Conservation (phyloP, 2,888 invertebrate genomes). For the Pecten maximus region DNA sequence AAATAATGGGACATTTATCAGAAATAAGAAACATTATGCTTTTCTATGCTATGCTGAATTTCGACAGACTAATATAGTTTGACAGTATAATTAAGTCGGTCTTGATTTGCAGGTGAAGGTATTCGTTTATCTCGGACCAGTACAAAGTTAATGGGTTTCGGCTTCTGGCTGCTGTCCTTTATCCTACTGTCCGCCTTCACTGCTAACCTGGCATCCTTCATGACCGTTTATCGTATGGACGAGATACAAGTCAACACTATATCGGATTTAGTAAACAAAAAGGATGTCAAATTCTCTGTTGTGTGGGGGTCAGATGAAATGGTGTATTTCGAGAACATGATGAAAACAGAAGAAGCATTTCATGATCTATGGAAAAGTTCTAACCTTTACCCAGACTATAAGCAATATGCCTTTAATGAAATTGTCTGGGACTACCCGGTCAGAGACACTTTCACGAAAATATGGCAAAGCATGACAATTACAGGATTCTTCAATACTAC, state of each 20-base stretch:
- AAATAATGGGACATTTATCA: too few relatives aligned
- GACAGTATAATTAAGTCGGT: not conserved
- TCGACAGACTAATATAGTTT: too few relatives aligned
- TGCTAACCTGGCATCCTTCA: slow-evolving; percentile 48
- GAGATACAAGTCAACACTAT: not conserved
- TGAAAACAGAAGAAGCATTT: slow-evolving; percentile 8
- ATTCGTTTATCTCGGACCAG: not conserved
- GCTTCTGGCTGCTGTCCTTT: slow-evolving; percentile 44
- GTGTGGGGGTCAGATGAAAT: slow-evolving; percentile 16
- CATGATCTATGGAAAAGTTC: slow-evolving; percentile 14
- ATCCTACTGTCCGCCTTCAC: slow-evolving; percentile 45
- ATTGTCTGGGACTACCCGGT: not conserved
- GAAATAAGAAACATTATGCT: too few relatives aligned
- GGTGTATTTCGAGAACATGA: slow-evolving; percentile 1
- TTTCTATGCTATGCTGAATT: too few relatives aligned
- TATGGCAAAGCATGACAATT: not conserved
- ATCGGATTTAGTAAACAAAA: not conserved
- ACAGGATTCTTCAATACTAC: slow-evolving; percentile 8
- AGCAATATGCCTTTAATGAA: not conserved
- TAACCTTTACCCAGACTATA: not conserved
- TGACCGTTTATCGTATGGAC: slow-evolving; percentile 43
- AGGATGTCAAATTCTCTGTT: slow-evolving; percentile 2
- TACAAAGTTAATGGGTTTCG: slow-evolving; percentile 23
- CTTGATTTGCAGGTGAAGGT: not conserved
- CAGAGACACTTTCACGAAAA: not conserved